A percentile compares a stretch with the other conserved stretches of the same genome.
Evolutionary conservation across 2,888 invertebrate species (phyloP).

Genomic region (Latrodectus elegans): DNA sequence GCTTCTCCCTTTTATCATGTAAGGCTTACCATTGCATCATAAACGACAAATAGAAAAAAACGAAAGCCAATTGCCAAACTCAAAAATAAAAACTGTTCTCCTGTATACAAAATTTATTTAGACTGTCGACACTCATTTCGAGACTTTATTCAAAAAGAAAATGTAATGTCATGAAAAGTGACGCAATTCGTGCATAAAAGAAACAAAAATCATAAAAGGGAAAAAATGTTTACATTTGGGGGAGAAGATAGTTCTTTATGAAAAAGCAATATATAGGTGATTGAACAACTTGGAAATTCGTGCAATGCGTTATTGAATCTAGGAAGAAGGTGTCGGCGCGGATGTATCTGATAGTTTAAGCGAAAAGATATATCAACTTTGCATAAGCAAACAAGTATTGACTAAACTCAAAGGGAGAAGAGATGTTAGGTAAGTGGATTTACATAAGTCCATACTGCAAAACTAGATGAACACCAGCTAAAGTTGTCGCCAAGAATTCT

Average conservation of each 20-base stretch:
- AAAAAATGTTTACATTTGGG: constrained; percentile 12
- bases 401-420: constrained; percentile 22
- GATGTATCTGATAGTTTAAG: not conserved
- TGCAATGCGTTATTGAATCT: constrained; percentile 57
- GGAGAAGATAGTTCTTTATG: not conserved
- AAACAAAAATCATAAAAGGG: not conserved
- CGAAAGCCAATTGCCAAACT: too few relatives aligned
- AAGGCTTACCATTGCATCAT: too few relatives aligned
- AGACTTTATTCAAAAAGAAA: not conserved
- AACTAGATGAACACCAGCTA: constrained; percentile 14
- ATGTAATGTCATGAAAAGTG: not conserved
- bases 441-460: constrained; percentile 48
- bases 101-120: too few relatives aligned
- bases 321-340: not conserved
- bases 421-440: constrained; percentile 37
- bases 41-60: too few relatives aligned
- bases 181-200: not conserved
- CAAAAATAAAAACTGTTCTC: too few relatives aligned
- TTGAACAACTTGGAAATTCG: constrained; percentile 14
- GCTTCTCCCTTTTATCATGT: too few relatives aligned
- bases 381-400: constrained; percentile 52
- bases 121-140: not conserved
- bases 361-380: constrained; percentile 45
- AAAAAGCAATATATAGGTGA: constrained; percentile 32
- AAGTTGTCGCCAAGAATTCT: constrained; percentile 16